Base-by-base conservation (phyloP, 2,888 invertebrate genomes). In the Noctua janthina region DNA sequence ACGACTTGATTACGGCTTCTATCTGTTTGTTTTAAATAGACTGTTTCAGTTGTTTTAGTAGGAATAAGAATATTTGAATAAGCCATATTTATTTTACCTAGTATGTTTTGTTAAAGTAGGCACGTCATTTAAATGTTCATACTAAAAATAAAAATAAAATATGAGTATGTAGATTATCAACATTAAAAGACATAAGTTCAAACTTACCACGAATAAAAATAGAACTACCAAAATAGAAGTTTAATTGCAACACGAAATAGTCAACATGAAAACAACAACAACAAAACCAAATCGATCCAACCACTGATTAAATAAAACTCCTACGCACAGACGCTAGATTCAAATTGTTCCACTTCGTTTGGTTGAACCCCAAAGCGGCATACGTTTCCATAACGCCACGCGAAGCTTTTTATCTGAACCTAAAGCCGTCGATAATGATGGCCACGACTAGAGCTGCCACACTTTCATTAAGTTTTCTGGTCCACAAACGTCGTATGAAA, bases 371-470 rank as follows among this genome's bases (percentile, higher is more conserved):
- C 90, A 93, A 92, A 93, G 92, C 91, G 91, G 92, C 94, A 96
- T 95, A 95, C 94, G 95, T 95, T 96, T 95, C 93, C 90, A 93
- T 92, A 93, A 93, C 90, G 91, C 91, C 91, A 88, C 90, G 76
- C 94, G 91, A 94, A 94, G 91, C 94, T 94, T 95, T 95, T 95
- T 95, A 95, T 95, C 94, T 93, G 85, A 88, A 88, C 89, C 91
- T 92, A 94, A 95, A 96, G 93, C 95, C 94, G 93, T 93, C 93
- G 92, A 96, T 96, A 96, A 96, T 96, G 95, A 96, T 93, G 93
- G 93, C 94, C 91, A 90, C 90, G 91, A 92, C 92, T 93, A 92
- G 91, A 93, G 92, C 91, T 83, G 88, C 93, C 93, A 94, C 94
- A 94, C 93, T 95, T 96, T 96, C 96, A 96, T 96, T 96, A 94